Evolutionary conservation across 1,140 invertebrate genomes (phyloP), one percentile per base, ranked within the genome.

Genomic region (Drosophila ercepeae): DNA sequence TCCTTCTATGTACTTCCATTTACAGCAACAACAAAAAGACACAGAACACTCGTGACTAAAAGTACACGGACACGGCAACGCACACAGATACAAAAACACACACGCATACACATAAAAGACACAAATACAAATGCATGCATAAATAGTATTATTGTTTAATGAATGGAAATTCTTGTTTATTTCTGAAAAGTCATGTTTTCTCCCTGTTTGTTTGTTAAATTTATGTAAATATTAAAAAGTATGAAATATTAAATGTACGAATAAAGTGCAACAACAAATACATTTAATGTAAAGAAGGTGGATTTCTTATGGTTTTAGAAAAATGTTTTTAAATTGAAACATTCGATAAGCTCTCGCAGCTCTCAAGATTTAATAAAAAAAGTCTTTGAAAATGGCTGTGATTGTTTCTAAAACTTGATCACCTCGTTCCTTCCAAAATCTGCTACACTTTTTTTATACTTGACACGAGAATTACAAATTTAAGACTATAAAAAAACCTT

Each of bases 171-270:
- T 88, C 77, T 78, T 88, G 82, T 88, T 88, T 88, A 88, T 88
- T 88, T 88, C 78, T 88, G 82, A 88, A 83, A 86, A 88, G 82
- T 88, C 77, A 82, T 88, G 78, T 88, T 88, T 88, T 88, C 82
- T 88, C 82, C 71, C 68, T 83, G 78, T 83, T 86, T 86, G 82
- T 88, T 88, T 88, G 82, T 88, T 88, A 88, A 88, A 88, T 86
- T 88, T 88, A 88, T 88, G 82, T 88, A 88, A 88, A 88, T 88
- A 88, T 88, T 88, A 82, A 88, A 88, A 88, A 88, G 83, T 82
- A 88, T 88, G 82, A 88, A 88, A 88, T 78, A 88, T 88, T 88
- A 88, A 88, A 88, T 88, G 77, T 88, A 88, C 82, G 82, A 88
- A 88, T 88, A 88, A 88, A 88, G 82, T 88, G 82, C 82, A 86